Evolutionary conservation across 1,140 invertebrate genomes (phyloP).

Genomic region (Schlechtendalia chinensis): DNA sequence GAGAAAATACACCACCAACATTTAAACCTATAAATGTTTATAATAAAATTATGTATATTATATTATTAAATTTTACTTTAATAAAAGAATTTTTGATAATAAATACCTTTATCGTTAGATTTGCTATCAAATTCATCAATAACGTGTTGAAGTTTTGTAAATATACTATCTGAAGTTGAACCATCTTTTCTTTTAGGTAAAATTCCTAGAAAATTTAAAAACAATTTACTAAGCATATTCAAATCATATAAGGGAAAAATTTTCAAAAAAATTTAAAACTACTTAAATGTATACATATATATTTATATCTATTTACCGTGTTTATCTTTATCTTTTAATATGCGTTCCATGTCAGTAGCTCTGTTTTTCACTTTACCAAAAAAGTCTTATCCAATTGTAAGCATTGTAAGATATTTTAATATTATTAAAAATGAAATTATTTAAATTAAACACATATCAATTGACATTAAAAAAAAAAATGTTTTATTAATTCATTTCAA

Average conservation of each 20-base stretch:
- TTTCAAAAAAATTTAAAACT: too few species aligned
- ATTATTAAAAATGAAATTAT: constrained; percentile 23
- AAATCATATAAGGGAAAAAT: too few species aligned
- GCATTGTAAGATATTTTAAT: constrained; percentile 24
- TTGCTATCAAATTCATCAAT: constrained; percentile 19
- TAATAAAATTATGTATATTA: background rate
- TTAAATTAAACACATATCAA: background rate
- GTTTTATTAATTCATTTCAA: background rate
- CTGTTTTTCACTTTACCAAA: constrained; percentile 90
- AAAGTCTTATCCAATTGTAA: constrained; percentile 66
- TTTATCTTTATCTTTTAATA: constrained; percentile 88
- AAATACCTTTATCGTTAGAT: constrained; percentile 38
- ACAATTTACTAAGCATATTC: too few species aligned
- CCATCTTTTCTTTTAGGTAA: constrained; percentile 94
- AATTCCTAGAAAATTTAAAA: constrained; percentile 65
- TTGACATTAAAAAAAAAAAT: background rate
- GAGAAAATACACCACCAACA: constrained; percentile 50
- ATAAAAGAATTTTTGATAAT: too few species aligned
- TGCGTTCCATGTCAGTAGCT: constrained; percentile 83
- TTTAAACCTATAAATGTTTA: constrained; percentile 18
- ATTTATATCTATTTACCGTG: constrained; percentile 65
- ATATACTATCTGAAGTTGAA: constrained; percentile 75
- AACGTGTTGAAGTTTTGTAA: constrained; percentile 84
- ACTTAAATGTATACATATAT: background rate
- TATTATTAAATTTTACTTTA: background rate